Evolutionary conservation across 2,113 vertebrate genomes (phyloP).

Genomic region (Nycticorax nycticorax): DNA sequence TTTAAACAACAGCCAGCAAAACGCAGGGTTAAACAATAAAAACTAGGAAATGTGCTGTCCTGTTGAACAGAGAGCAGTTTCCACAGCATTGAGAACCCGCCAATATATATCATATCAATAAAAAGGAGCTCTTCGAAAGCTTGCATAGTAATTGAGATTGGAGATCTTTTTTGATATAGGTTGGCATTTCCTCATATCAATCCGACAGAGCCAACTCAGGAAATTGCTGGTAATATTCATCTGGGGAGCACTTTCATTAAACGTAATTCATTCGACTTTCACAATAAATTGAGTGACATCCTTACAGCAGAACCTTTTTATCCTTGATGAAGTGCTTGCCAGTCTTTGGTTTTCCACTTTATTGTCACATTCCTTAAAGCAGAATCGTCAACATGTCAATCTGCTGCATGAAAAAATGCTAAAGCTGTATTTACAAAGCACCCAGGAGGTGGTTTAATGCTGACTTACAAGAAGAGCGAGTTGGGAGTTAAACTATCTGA

Average conservation of each 20-base stretch:
- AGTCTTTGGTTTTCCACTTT: constrained; percentile 78
- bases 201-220: constrained; percentile 81
- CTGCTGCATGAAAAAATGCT: constrained; percentile 69
- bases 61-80: constrained; percentile 42
- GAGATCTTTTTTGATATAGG: constrained; percentile 74
- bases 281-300: constrained; percentile 88
- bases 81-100: constrained; percentile 11
- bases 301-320: constrained; percentile 83
- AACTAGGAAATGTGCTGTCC: constrained; percentile 29
- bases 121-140: constrained; percentile 64
- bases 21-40: constrained; percentile 43
- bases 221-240: constrained; percentile 88
- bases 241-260: constrained; percentile 87
- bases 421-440: constrained; percentile 74
- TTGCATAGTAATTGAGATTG: constrained; percentile 75
- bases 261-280: constrained; percentile 88
- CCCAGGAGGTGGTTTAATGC: constrained; percentile 72
- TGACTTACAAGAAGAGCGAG: constrained; percentile 61
- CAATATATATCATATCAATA: constrained; percentile 63
- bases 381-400: constrained; percentile 81
- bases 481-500: constrained; percentile 58
- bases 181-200: constrained; percentile 80
- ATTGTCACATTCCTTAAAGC: constrained; percentile 82
- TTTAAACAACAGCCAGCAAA: constrained; percentile 41
- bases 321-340: constrained; percentile 84